Evolutionary conservation across 35 echinoderm and acorn worm species (phyloP).

Genomic region (Strongylocentrotus purpuratus): DNA sequence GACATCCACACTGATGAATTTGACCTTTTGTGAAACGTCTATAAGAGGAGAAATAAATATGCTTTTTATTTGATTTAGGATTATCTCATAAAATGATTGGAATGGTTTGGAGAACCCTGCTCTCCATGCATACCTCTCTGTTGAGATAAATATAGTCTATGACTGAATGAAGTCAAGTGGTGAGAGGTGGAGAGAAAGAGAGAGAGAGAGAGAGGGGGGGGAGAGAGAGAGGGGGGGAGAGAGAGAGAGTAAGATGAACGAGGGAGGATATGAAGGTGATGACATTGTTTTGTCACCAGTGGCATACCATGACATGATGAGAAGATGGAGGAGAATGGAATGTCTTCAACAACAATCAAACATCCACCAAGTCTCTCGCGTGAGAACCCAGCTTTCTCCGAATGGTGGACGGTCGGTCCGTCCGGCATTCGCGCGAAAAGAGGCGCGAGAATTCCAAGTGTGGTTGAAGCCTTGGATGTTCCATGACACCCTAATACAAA

Average conservation of each 20-base stretch:
- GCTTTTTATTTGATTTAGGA: not conserved
- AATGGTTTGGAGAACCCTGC: not conserved
- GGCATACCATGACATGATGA: not conserved
- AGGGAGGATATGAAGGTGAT: not conserved
- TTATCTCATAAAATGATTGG: not conserved
- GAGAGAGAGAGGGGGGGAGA: not conserved
- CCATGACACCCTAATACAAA: too few relatives aligned
- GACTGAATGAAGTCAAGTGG: not conserved
- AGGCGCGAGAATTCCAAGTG: not conserved
- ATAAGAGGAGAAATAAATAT: not conserved
- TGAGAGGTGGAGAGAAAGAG: not conserved
- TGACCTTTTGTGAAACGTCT: not conserved
- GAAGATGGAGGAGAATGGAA: not conserved
- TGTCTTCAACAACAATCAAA: slow-evolving; percentile 18
- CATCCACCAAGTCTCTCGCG: not conserved
- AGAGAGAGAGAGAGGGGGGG: not conserved
- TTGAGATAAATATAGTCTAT: not conserved
- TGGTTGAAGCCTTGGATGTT: not conserved
- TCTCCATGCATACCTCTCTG: not conserved
- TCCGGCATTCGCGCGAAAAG: not conserved
- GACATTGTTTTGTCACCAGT: slow-evolving; percentile 9
- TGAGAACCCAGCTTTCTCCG: not conserved
- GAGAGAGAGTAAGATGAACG: not conserved
- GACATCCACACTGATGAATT: not conserved
- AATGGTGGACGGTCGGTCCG: not conserved